Conservation (phyloP, 2,113 vertebrate species). For the Sisor rabdophorus region DNA sequence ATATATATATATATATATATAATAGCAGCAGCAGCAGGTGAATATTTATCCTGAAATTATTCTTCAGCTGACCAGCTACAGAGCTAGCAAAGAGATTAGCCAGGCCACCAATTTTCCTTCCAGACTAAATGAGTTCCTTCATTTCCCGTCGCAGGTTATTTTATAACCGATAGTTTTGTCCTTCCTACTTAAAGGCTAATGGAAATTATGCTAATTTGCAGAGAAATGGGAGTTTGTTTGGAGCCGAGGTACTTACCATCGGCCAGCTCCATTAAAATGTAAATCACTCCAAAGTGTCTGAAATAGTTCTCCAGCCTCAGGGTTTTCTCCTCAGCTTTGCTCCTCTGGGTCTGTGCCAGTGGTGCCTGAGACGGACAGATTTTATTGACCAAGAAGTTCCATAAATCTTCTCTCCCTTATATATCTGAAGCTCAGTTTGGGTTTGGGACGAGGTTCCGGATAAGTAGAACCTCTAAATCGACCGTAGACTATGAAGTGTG, state of each 20-base stretch:
- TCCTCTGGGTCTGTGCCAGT: conserved; percentile 24
- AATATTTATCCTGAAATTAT: neutral
- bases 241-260: conserved; percentile 73
- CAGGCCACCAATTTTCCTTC: neutral
- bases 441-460: neutral
- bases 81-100: conserved; percentile 1
- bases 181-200: conserved; percentile 69
- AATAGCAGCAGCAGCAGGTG: neutral
- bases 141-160: conserved; percentile 59
- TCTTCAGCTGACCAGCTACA: neutral
- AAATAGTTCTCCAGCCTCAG: conserved; percentile 58
- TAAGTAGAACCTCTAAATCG: neutral
- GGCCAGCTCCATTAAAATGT: conserved; percentile 77
- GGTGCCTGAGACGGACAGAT: conserved; percentile 11
- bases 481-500: conserved; percentile 20
- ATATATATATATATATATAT: too few relatives aligned
- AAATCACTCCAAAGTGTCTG: conserved; percentile 69
- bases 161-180: conserved; percentile 65
- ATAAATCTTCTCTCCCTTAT: conserved; percentile 19
- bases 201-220: conserved; percentile 75
- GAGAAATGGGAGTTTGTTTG: conserved; percentile 64
- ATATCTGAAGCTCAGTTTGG: conserved; percentile 20
- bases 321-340: conserved; percentile 49
- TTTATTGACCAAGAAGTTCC: conserved; percentile 21
- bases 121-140: conserved; percentile 40